Evolutionary conservation across 2,113 vertebrate species (phyloP).

Genomic region (Bettongia penicillata): DNA sequence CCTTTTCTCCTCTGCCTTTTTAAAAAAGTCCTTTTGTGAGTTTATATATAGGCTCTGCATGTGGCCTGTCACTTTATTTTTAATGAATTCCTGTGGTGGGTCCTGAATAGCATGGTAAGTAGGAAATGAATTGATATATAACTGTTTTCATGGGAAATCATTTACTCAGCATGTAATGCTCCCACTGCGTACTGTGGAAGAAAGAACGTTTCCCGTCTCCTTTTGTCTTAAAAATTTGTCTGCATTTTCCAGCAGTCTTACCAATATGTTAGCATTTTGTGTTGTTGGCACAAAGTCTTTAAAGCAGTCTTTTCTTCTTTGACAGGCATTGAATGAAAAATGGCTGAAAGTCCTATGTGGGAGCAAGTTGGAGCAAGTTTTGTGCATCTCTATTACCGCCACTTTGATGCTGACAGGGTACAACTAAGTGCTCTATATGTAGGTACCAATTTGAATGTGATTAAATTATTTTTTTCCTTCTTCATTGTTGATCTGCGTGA

Average conservation of each 20-base stretch:
- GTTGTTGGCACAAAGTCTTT: not conserved
- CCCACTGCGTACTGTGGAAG: not conserved
- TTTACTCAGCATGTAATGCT: not conserved
- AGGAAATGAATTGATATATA: not conserved
- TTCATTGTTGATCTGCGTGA: constrained; percentile 2
- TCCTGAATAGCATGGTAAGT: not conserved
- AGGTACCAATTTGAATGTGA: constrained; percentile 53
- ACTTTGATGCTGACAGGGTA: constrained; percentile 81
- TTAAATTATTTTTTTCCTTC: not conserved
- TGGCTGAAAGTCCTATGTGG: constrained; percentile 81
- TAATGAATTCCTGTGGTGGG: not conserved
- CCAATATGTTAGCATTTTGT: not conserved
- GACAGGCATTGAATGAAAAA: not conserved
- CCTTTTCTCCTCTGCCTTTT: not conserved
- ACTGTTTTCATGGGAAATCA: not conserved
- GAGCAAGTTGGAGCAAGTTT: constrained; percentile 84
- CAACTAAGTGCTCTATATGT: constrained; percentile 83
- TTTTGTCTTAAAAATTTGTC: not conserved
- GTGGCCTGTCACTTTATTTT: not conserved
- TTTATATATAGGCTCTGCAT: not conserved
- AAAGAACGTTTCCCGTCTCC: not conserved
- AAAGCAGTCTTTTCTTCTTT: not conserved
- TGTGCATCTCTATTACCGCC: constrained; percentile 82
- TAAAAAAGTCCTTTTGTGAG: not conserved
- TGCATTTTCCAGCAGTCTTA: constrained; percentile 10